Percentiles rank a stretch among this genome's conserved stretches.
Conservation (phyloP, 2,797 vertebrate species). For the Centropyge bicolor region DNA sequence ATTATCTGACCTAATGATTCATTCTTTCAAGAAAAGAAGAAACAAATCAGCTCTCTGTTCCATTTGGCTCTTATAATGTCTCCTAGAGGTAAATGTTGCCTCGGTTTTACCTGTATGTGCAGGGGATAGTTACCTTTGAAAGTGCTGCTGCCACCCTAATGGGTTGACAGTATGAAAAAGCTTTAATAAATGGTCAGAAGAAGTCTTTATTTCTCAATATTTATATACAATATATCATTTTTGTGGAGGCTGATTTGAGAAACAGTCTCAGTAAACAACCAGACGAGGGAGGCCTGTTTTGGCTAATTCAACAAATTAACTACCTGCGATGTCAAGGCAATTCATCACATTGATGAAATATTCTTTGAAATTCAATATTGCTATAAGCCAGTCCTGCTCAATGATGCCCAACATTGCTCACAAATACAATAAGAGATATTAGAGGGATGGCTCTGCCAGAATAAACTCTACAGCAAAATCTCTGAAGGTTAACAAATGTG, state of each 20-base stretch:
- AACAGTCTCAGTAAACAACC: not conserved
- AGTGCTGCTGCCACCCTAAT: not conserved
- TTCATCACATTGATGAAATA: conserved; percentile 12
- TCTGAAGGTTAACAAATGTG: not conserved
- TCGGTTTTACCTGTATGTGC: not conserved
- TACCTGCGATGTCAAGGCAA: not conserved
- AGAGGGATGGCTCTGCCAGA: not conserved
- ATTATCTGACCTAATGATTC: not conserved
- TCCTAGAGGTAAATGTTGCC: not conserved
- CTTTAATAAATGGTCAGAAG: too few relatives aligned
- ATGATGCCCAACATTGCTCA: not conserved
- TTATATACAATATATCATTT: not conserved
- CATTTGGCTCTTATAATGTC: not conserved
- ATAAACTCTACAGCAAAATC: not conserved
- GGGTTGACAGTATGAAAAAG: not conserved
- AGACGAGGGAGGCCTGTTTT: not conserved
- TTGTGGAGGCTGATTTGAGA: not conserved
- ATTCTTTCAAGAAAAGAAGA: not conserved
- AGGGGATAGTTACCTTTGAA: not conserved
- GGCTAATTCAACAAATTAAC: not conserved
- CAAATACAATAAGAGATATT: not conserved
- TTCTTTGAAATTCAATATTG: conserved; percentile 1
- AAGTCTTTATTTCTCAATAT: not conserved
- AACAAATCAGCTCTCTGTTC: not conserved
- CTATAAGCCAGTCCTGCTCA: not conserved